A percentile compares a stretch with the other conserved stretches of the same genome.
Conservation (phyloP, 2,888 invertebrate species). For the Drosophila koepferae region DNA sequence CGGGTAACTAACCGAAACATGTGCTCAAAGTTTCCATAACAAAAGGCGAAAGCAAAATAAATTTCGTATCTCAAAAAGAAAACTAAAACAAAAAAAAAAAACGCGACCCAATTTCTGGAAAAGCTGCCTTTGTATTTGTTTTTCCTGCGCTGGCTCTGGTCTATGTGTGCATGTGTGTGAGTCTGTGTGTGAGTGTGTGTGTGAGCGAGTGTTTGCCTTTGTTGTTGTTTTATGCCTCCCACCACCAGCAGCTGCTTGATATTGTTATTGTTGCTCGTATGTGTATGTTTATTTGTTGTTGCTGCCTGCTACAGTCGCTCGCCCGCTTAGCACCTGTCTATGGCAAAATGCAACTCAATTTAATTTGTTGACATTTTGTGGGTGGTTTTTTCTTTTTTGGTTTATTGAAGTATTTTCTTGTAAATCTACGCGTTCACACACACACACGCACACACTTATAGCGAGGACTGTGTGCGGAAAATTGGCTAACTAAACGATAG, state of each 20-base stretch:
- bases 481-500: conserved; percentile 27
- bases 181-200: conserved; percentile 30
- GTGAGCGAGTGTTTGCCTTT: conserved; percentile 39
- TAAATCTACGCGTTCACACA: conserved; percentile 52
- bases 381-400: conserved; percentile 25
- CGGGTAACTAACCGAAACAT: conserved; percentile 61
- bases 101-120: conserved; percentile 76
- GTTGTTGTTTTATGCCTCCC: conserved; percentile 34
- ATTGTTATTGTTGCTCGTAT: conserved; percentile 19
- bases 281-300: not conserved
- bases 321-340: conserved; percentile 28
- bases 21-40: conserved; percentile 59
- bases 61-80: not conserved
- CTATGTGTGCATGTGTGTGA: conserved; percentile 28
- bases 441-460: conserved; percentile 54
- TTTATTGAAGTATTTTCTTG: conserved; percentile 29
- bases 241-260: conserved; percentile 35
- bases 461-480: conserved; percentile 33
- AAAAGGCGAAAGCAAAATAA: conserved; percentile 17
- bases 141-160: conserved; percentile 30
- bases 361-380: conserved; percentile 52
- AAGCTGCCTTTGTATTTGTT: conserved; percentile 74
- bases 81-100: conserved; percentile 31
- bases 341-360: conserved; percentile 40
- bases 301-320: conserved; percentile 12